Evolutionary conservation across 2,797 vertebrate species (phyloP), one percentile per base, ranked within the genome.

Genomic region (Micrastur ruficollis): DNA sequence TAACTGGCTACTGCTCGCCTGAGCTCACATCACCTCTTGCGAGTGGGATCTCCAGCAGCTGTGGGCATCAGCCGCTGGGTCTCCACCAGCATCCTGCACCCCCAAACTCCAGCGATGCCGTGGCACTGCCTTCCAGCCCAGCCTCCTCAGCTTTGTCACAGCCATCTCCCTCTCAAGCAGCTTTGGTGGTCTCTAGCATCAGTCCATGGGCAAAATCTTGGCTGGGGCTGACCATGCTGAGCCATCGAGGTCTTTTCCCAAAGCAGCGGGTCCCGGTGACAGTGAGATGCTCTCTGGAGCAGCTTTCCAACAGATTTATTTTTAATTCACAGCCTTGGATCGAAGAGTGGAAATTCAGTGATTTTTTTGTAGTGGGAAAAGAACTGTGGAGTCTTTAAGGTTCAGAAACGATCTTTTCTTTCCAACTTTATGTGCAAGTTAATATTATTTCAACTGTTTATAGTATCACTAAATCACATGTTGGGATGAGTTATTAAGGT

Each of bases 301-400:
- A 67, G 62, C 32, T 92, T 90, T 53, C 70, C 58, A 49, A 6
- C 42, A 52, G 83, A 4, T 83, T 76, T 97, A 88, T 95, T 94
- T 96, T 96, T 90, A 93, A 49, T 70, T 71, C 3, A 0, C 32
- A 65, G 70, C 58, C 75, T 96, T 94, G 95, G 93, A 95, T 44
- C 0, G 0, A 55, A 34, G 82, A 88, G 27, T 93, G 90, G 95
- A 96, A 97, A 95, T 86, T 84, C 86, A 26, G 80, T 0, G 6
- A 47, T 53, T 74, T 55, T 55, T 90, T 80, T 79, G 38, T 56
- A 86, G 76, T 21, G 49, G 66, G 81, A 70, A 88, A 89, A 86
- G 70, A 88, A 42, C 17, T 3, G 6, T 84, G 92, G 83, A 75
- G 80, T 26, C 38, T 65, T 84, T 36, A 66, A 81, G 73, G 50